phyloP scores from a whole-genome alignment of 2,888 invertebrate genomes.

The Lamproptera curius region DNA sequence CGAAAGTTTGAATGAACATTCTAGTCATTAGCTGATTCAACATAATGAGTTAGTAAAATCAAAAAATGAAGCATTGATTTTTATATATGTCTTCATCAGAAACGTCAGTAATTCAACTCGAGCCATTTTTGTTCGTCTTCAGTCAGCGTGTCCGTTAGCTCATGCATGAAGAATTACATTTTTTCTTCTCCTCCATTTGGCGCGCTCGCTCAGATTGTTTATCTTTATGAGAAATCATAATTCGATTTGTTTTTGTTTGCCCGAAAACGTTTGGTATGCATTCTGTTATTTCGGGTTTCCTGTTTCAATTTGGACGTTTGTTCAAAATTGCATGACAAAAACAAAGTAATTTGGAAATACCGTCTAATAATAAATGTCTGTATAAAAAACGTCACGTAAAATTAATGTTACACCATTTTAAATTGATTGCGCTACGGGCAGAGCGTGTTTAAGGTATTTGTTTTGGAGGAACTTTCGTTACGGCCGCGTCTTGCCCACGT shows the following conservation, averaged over 20 bases:
- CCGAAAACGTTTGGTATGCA: too few species aligned
- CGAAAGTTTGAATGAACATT: too few species aligned
- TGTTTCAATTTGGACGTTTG: too few species aligned
- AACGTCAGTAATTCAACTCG: too few species aligned
- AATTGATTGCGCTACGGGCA: constrained; percentile 15
- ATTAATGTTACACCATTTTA: too few species aligned
- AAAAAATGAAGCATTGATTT: too few species aligned
- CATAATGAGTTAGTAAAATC: constrained; percentile 22
- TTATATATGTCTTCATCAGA: too few species aligned
- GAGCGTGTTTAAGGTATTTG: constrained; percentile 39
- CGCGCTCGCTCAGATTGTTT: constrained; percentile 71
- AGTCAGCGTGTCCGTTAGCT: constrained; percentile 49
- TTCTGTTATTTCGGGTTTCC: too few species aligned
- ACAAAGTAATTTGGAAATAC: too few species aligned
- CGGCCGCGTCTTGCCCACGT: constrained; percentile 69
- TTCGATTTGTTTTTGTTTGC: constrained; percentile 68
- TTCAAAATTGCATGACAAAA: too few species aligned
- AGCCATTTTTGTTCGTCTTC: constrained; percentile 46
- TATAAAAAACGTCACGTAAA: too few species aligned
- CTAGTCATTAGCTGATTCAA: constrained; percentile 14
- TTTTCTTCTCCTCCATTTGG: constrained; percentile 71
- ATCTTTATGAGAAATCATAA: constrained; percentile 75
- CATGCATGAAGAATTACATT: constrained; percentile 62
- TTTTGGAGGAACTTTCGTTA: constrained; percentile 43
- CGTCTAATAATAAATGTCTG: too few species aligned